These are phyloP conservation scores for Stegostoma tigrinum DNA, from an alignment of 2,113 vertebrate genomes.

Conservation along the genomic window DNA sequence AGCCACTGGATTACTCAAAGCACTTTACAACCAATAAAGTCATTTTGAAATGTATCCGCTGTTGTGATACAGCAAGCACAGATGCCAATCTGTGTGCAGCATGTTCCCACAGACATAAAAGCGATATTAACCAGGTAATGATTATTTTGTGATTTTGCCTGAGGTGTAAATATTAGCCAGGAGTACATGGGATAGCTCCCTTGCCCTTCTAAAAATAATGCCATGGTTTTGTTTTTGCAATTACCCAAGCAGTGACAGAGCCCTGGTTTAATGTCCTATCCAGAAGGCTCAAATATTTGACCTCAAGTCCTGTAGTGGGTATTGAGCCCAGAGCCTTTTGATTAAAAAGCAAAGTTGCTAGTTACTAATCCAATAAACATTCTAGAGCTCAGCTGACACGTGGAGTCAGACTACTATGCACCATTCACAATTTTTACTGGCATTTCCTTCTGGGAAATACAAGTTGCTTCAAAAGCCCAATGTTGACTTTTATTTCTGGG, in stretches of 20 bases:
- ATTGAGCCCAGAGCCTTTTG: neutral
- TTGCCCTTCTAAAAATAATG: neutral
- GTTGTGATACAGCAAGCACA: neutral
- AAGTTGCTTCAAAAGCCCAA: neutral
- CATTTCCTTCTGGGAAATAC: neutral
- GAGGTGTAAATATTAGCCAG: neutral
- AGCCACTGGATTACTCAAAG: neutral
- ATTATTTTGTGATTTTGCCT: neutral
- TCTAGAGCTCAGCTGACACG: too few species aligned
- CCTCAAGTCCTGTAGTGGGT: neutral
- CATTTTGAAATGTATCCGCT: neutral
- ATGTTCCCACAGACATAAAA: neutral
- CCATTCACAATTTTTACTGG: too few species aligned
- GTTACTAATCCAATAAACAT: neutral
- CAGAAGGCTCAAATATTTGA: neutral
- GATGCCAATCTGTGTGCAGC: neutral
- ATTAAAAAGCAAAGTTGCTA: neutral
- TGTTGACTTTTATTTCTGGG: neutral
- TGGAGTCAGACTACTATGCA: too few species aligned
- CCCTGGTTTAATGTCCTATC: neutral
- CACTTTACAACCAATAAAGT: neutral
- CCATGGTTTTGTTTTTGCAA: neutral
- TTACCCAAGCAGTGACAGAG: neutral
- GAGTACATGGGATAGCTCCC: neutral
- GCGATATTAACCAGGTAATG: neutral